These are phyloP conservation scores for Caenorhabditis tropicalis DNA, from an alignment of 1,140 invertebrate genomes.

Conservation along the genomic window DNA sequence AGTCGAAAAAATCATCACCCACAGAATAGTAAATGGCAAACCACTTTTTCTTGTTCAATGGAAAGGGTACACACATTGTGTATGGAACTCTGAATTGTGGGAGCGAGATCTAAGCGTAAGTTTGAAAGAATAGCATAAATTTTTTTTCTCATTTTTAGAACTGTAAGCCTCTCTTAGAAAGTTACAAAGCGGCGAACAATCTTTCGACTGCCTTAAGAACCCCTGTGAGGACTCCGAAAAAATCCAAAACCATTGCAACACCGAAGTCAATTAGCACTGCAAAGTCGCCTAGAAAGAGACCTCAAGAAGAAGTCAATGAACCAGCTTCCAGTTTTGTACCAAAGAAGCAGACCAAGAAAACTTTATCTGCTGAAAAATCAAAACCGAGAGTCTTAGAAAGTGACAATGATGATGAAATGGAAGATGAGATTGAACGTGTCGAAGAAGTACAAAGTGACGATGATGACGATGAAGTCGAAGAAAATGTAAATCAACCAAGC, in stretches of 20 bases:
- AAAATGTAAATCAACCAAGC: neutral
- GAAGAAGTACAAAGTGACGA: neutral
- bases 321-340: too few species aligned
- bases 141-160: neutral
- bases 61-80: neutral
- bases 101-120: neutral
- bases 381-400: too few species aligned
- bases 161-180: neutral
- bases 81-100: constrained; percentile 21
- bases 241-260: neutral
- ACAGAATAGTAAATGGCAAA: neutral
- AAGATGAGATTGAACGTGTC: neutral
- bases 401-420: neutral
- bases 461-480: neutral
- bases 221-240: neutral
- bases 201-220: too few species aligned
- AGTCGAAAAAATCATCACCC: neutral
- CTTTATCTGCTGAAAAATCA: too few species aligned
- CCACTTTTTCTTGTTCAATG: neutral
- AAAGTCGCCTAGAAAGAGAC: too few species aligned
- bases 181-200: neutral
- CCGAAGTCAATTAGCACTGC: neutral
- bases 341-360: too few species aligned
- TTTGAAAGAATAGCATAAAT: neutral
- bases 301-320: too few species aligned